Conservation (phyloP, 2,113 vertebrate genomes). For the Xiphias gladius region DNA sequence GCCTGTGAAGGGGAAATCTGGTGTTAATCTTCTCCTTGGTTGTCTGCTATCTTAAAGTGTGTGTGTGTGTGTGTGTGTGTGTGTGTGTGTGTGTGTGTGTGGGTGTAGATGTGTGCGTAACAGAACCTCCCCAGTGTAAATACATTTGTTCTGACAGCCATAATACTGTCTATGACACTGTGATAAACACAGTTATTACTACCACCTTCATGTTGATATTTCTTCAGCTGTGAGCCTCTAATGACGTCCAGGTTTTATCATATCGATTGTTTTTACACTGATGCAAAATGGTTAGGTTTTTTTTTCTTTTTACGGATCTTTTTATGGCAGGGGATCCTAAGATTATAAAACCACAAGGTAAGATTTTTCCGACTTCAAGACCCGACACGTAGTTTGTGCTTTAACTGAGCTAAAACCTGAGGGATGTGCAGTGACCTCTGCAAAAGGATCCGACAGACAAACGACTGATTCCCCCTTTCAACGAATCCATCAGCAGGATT, state of each 20-base stretch:
- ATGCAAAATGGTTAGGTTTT: neutral
- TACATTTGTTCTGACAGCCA: slow-evolving; percentile 63
- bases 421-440: slow-evolving; percentile 19
- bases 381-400: neutral
- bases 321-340: neutral
- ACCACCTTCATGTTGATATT: slow-evolving; percentile 53
- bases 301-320: neutral
- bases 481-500: slow-evolving; percentile 37
- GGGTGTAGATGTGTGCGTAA: slow-evolving; percentile 50
- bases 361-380: neutral
- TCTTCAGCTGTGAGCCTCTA: slow-evolving; percentile 63
- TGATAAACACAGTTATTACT: slow-evolving; percentile 66
- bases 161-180: slow-evolving; percentile 62
- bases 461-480: slow-evolving; percentile 37
- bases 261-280: slow-evolving; percentile 26
- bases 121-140: slow-evolving; percentile 70
- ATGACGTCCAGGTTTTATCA: slow-evolving; percentile 47
- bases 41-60: slow-evolving; percentile 49
- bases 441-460: neutral
- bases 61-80: slow-evolving; percentile 27
- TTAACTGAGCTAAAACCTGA: slow-evolving; percentile 9
- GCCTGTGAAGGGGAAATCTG: slow-evolving; percentile 57
- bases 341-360: neutral
- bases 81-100: slow-evolving; percentile 44
- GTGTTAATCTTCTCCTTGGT: slow-evolving; percentile 72